Evolutionary conservation across 2,888 invertebrate genomes (phyloP).

Genomic region (Scaptomyza parva): DNA sequence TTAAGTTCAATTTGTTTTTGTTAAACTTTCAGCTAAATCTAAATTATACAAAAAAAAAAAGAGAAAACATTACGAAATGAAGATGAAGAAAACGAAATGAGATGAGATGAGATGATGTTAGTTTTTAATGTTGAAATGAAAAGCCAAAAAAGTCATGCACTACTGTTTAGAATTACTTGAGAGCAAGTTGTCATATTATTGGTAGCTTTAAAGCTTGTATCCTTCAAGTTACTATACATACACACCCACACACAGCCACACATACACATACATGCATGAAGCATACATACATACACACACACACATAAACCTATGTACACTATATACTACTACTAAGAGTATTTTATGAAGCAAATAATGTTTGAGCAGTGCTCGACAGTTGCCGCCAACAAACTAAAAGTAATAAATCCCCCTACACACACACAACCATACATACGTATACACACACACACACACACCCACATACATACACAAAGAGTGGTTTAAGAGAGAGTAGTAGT

Average conservation of each 20-base stretch:
- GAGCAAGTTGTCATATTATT: conserved; percentile 73
- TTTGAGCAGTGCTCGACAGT: conserved; percentile 65
- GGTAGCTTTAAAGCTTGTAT: conserved; percentile 79
- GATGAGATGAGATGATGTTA: conserved; percentile 61
- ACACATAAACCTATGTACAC: conserved; percentile 53
- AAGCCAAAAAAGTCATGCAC: conserved; percentile 79
- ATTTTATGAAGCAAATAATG: conserved; percentile 58
- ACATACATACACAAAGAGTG: conserved; percentile 35
- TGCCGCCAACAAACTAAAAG: conserved; percentile 45
- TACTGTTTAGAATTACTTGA: conserved; percentile 76
- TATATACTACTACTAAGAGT: conserved; percentile 70
- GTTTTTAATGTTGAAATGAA: conserved; percentile 75
- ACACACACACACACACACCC: conserved; percentile 11
- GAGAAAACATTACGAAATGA: conserved; percentile 21
- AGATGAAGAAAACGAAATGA: conserved; percentile 1
- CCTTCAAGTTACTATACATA: conserved; percentile 68
- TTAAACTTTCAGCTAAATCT: conserved; percentile 60
- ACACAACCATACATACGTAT: conserved; percentile 30
- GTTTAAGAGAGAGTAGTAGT: neutral
- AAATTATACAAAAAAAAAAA: conserved; percentile 46
- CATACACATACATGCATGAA: conserved; percentile 25
- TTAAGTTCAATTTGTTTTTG: conserved; percentile 28
- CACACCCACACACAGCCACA: conserved; percentile 37
- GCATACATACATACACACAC: conserved; percentile 26
- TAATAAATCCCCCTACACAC: conserved; percentile 25